Conservation (phyloP, 2,888 invertebrate genomes). For the Yponomeuta malinellus region DNA sequence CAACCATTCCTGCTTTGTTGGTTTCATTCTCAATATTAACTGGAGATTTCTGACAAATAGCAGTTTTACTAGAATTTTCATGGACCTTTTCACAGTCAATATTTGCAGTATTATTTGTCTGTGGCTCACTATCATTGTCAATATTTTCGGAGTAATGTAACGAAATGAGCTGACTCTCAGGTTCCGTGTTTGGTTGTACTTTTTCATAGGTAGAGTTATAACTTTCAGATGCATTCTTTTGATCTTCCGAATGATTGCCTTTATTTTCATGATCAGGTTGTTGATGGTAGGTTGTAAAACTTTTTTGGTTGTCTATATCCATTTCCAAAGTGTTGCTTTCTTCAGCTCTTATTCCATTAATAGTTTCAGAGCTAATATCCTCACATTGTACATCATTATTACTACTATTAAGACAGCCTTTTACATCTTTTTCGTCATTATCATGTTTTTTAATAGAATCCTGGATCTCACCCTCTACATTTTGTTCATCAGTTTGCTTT, state of each 20-base stretch:
- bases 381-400: neutral
- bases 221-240: neutral
- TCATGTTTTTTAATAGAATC: neutral
- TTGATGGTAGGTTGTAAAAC: neutral
- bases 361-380: neutral
- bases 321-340: neutral
- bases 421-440: neutral
- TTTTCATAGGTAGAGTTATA: neutral
- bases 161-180: conserved; percentile 21
- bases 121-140: conserved; percentile 8
- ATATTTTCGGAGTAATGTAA: conserved; percentile 38
- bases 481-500: neutral
- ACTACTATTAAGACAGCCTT: neutral
- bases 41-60: neutral
- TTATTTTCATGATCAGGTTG: neutral
- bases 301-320: conserved; percentile 11
- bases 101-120: conserved; percentile 5
- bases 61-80: neutral
- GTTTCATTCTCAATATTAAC: neutral
- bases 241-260: neutral
- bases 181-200: conserved; percentile 13
- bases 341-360: neutral
- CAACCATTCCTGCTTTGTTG: conserved; percentile 12
- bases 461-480: neutral
- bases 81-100: neutral